phyloP scores from a whole-genome alignment of 1,140 invertebrate species.

The Drosophila bocki region DNA sequence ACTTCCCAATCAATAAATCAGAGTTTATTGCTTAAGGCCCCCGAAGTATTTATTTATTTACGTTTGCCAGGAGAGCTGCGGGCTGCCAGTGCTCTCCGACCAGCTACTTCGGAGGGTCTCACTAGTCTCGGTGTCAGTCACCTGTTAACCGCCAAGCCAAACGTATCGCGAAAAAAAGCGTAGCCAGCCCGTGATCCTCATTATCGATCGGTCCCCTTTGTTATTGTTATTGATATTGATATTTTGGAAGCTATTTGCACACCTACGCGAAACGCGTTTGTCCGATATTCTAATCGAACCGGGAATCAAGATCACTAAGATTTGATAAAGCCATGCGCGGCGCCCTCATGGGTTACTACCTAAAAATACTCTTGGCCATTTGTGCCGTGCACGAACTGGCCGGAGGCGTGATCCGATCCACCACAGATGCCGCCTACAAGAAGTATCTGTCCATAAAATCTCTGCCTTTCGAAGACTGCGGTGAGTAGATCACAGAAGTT shows the following conservation, averaged over 20 bases:
- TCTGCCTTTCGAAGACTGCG: slow-evolving; percentile 72
- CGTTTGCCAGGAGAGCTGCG: slow-evolving; percentile 23
- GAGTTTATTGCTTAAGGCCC: slow-evolving; percentile 60
- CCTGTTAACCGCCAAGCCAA: slow-evolving; percentile 45
- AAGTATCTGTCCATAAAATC: slow-evolving; percentile 57
- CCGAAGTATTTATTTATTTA: slow-evolving; percentile 66
- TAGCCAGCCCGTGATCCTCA: slow-evolving; percentile 34
- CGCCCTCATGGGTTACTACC: slow-evolving; percentile 55
- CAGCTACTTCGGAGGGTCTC: slow-evolving; percentile 22
- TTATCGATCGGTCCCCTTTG: slow-evolving; percentile 57
- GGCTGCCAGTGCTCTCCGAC: slow-evolving; percentile 5
- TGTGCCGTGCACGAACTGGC: slow-evolving; percentile 35
- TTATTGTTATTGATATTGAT: slow-evolving; percentile 64
- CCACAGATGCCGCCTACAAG: slow-evolving; percentile 58
- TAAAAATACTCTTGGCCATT: slow-evolving; percentile 64
- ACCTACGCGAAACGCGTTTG: slow-evolving; percentile 39
- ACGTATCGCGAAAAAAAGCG: slow-evolving; percentile 40
- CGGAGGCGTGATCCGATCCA: slow-evolving; percentile 32
- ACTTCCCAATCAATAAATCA: slow-evolving; percentile 63
- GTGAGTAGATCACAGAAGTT: slow-evolving; percentile 45
- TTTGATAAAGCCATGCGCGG: slow-evolving; percentile 68
- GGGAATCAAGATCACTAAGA: slow-evolving; percentile 34
- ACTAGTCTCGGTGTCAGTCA: slow-evolving; percentile 54
- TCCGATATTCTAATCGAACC: slow-evolving; percentile 62
- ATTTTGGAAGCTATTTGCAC: slow-evolving; percentile 35